These are phyloP conservation scores for Perca fluviatilis DNA, from an alignment of 2,113 vertebrate species.

Conservation along the genomic window DNA sequence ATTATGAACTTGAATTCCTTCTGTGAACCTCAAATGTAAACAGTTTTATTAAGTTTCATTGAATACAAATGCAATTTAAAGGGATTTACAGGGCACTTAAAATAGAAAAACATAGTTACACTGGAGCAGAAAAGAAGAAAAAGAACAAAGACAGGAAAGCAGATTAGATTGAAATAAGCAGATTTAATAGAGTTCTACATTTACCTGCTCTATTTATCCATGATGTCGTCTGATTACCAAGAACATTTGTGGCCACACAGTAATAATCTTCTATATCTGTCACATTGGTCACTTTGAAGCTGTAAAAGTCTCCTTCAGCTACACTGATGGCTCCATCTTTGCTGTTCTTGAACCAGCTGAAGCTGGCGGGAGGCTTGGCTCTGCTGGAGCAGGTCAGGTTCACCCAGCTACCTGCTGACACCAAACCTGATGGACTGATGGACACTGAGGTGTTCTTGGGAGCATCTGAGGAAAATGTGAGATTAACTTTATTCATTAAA, in stretches of 20 bases:
- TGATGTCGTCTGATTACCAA: conserved; percentile 27
- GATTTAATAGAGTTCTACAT: too few relatives aligned
- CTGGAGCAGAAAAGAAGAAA: too few relatives aligned
- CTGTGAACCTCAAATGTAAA: background rate
- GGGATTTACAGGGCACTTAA: too few relatives aligned
- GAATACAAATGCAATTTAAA: too few relatives aligned
- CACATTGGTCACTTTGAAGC: background rate
- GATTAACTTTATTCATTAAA: too few relatives aligned
- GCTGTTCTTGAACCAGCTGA: conserved; percentile 58
- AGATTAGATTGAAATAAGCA: background rate
- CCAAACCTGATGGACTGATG: background rate
- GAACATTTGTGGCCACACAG: conserved; percentile 45
- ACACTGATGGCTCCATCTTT: background rate
- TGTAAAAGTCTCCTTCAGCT: conserved; percentile 5
- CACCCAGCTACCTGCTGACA: conserved; percentile 35
- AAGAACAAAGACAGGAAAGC: too few relatives aligned
- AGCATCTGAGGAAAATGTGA: too few relatives aligned
- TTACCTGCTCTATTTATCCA: too few relatives aligned
- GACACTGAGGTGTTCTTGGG: too few relatives aligned
- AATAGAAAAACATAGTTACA: too few relatives aligned
- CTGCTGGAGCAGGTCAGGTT: conserved; percentile 67
- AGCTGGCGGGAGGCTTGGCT: conserved; percentile 57
- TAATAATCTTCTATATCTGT: conserved; percentile 20
- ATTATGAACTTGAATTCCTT: too few relatives aligned
- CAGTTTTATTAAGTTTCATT: too few relatives aligned